Evolutionary conservation across 2,888 invertebrate genomes (phyloP).

Genomic region (Loripinus fragilis): DNA sequence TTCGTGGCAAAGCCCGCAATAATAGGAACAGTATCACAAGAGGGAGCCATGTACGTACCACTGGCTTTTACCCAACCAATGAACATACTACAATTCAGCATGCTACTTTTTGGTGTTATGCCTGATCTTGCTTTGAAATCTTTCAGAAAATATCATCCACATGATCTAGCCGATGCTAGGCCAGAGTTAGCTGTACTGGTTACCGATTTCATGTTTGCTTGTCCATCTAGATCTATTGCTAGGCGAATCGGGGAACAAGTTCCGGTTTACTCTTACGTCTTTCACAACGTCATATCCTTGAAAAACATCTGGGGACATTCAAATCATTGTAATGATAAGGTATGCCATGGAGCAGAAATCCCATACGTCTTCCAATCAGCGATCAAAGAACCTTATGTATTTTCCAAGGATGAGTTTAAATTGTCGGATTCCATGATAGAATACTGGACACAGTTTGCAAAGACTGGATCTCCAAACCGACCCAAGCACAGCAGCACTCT

Average conservation of each 20-base stretch:
- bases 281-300: conserved; percentile 58
- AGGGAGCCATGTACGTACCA: conserved; percentile 61
- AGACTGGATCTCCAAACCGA: conserved; percentile 65
- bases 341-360: conserved; percentile 70
- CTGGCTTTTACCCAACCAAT: conserved; percentile 43
- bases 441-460: conserved; percentile 76
- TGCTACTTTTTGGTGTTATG: conserved; percentile 37
- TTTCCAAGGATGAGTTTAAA: conserved; percentile 44
- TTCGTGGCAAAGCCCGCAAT: conserved; percentile 61
- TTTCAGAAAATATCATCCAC: conserved; percentile 52
- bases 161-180: conserved; percentile 41
- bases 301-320: conserved; percentile 49
- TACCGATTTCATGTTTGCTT: conserved; percentile 66
- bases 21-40: conserved; percentile 64
- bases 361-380: conserved; percentile 63
- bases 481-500: neutral
- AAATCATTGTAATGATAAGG: conserved; percentile 55
- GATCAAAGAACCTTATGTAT: conserved; percentile 37
- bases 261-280: conserved; percentile 64
- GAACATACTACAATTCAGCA: conserved; percentile 32
- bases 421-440: conserved; percentile 57
- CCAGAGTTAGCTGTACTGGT: conserved; percentile 47
- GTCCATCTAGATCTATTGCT: conserved; percentile 54
- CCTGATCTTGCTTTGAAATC: conserved; percentile 39
- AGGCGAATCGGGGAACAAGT: conserved; percentile 26